Evolutionary conservation across 2,797 vertebrate genomes (phyloP).

Genomic region (Esox lucius): DNA sequence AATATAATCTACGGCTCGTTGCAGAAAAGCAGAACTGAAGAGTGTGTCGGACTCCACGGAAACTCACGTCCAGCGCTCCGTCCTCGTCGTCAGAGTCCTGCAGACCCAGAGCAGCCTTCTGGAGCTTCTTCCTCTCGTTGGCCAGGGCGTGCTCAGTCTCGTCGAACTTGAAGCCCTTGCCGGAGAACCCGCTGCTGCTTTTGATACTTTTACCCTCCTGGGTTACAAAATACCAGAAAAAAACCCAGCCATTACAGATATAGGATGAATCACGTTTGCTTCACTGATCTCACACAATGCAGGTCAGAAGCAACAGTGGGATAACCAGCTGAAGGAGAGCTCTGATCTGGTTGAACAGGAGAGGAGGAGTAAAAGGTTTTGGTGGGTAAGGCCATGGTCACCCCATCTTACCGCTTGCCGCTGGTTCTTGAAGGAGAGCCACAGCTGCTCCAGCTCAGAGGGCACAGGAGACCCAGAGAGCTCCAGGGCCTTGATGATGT

Average conservation of each 20-base stretch:
- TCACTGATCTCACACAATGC: not conserved
- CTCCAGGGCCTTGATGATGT: constrained; percentile 97
- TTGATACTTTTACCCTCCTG: constrained; percentile 96
- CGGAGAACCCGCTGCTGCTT: constrained; percentile 97
- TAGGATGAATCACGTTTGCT: not conserved
- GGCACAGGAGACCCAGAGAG: constrained; percentile 87
- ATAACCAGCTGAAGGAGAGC: no score
- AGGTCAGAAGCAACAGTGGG: not conserved
- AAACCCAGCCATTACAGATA: not conserved
- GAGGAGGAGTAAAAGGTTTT: no score
- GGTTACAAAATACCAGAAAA: constrained; percentile 2
- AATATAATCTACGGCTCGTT: no score
- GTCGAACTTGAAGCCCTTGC: constrained; percentile 99
- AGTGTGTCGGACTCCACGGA: no score
- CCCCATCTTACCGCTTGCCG: constrained; percentile 87
- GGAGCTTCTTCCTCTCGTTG: constrained; percentile 96
- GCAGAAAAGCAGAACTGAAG: no score
- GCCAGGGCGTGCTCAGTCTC: constrained; percentile 96
- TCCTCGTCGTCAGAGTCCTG: constrained; percentile 99
- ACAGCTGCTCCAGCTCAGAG: constrained; percentile 90
- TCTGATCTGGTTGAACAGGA: no score
- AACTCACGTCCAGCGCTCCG: constrained; percentile 91
- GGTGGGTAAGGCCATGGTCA: not conserved
- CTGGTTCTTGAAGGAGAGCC: constrained; percentile 95
- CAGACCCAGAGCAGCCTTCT: constrained; percentile 94